Evolutionary conservation across 2,113 vertebrate species (phyloP).

Genomic region (Clupea harengus): DNA sequence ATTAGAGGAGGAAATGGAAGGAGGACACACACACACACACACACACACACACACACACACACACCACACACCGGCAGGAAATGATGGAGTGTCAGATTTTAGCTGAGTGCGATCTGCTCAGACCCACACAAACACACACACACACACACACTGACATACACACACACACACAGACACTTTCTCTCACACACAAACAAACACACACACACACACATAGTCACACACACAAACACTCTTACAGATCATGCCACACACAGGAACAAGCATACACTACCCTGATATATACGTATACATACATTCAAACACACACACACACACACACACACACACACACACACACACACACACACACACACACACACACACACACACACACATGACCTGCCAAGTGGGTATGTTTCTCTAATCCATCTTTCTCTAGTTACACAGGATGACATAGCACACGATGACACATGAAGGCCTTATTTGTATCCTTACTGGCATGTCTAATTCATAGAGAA

Average conservation of each 20-base stretch:
- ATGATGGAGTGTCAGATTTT: not conserved
- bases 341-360: too few relatives aligned
- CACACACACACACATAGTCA: not conserved
- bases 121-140: not conserved
- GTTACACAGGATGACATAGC: not conserved
- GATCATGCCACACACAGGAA: not conserved
- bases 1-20: conserved; percentile 49
- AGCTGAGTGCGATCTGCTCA: not conserved
- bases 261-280: conserved; percentile 8
- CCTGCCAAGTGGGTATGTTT: too few relatives aligned
- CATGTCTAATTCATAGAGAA: not conserved
- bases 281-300: too few relatives aligned
- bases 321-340: too few relatives aligned
- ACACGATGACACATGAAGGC: not conserved
- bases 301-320: too few relatives aligned
- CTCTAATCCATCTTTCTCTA: too few relatives aligned
- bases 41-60: conserved; percentile 14
- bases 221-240: not conserved
- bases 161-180: conserved; percentile 15
- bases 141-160: not conserved
- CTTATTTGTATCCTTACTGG: not conserved
- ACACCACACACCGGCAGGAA: conserved; percentile 13
- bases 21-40: not conserved
- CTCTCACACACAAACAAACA: too few relatives aligned
- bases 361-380: not conserved